Percentiles rank a stretch among this genome's conserved stretches.
Evolutionary conservation across 1,140 invertebrate genomes (phyloP).

Genomic region (Achroia grisella): DNA sequence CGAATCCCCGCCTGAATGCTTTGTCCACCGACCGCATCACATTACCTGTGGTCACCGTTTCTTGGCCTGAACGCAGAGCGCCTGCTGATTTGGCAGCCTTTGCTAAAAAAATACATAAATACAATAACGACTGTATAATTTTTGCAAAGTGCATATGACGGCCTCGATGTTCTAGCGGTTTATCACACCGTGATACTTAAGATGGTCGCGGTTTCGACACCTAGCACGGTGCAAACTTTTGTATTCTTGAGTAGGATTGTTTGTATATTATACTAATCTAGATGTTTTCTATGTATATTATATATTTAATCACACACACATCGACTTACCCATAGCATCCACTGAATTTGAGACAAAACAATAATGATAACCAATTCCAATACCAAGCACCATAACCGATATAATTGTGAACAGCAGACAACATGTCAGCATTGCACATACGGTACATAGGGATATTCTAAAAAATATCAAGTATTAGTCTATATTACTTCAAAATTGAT

Average conservation of each 20-base stretch:
- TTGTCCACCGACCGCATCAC: slow-evolving; percentile 41
- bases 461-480: slow-evolving; percentile 7
- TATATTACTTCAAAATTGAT: too few species aligned
- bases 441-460: slow-evolving; percentile 56
- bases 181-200: too few species aligned
- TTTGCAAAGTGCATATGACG: too few species aligned
- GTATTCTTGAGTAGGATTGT: neutral
- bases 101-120: slow-evolving; percentile 21
- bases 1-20: slow-evolving; percentile 28
- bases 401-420: slow-evolving; percentile 50
- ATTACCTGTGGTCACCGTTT: slow-evolving; percentile 7
- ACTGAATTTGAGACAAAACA: slow-evolving; percentile 54
- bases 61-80: slow-evolving; percentile 30
- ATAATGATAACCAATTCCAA: slow-evolving; percentile 57
- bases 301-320: neutral
- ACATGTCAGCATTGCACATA: slow-evolving; percentile 56
- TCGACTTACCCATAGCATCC: slow-evolving; percentile 43
- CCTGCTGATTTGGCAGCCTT: slow-evolving; percentile 43
- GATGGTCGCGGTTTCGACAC: too few species aligned
- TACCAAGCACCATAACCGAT: slow-evolving; percentile 38
- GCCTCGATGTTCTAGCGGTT: too few species aligned
- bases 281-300: too few species aligned
- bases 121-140: too few species aligned
- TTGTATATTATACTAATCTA: neutral
- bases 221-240: too few species aligned